Evolutionary conservation across 1,140 invertebrate genomes (phyloP), one percentile per base, ranked within the genome.

Genomic region (Drosophila punjabiensis): DNA sequence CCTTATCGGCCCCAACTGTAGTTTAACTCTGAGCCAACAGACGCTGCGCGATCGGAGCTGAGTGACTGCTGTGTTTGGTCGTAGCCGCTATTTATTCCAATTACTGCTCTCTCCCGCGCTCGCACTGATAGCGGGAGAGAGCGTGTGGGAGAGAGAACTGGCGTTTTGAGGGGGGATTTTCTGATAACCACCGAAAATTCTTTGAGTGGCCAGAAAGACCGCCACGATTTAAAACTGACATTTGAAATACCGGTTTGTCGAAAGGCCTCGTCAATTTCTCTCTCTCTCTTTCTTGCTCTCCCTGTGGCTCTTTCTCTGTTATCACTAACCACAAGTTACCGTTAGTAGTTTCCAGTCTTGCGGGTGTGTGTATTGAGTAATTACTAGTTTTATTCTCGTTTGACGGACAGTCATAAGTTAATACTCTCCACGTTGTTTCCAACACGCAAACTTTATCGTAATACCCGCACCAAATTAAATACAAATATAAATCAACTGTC

Each of bases 391-490:
- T 53, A 37, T 53, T 20, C 39, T 16, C 47, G 73, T 69, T 82
- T 88, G 75, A 90, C 41, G 55, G 50, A 74, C 86, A 77, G 79
- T 71, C 32, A 18, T 7, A 35, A 45, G 33, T 65, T 24, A 74
- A 37, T 67, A 64, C 61, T 50, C 43, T 9, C 37, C 52, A 86
- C 85, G 82, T 77, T 82, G 20, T 35, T 30, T 33, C 33, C 30
- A 70, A 61, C 85, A 89, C 85, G 85, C 85, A 89, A 53, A 58
- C 58, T 43, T 89, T 89, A 89, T 89, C 85, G 65, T 86, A 90
- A 89, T 71, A 62, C 79, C 76, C n/a, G 2, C 62, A 48, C n/a
- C 28, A 41, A 63, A 53, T 62, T 74, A 58, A 76, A 80, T 47
- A 56, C 33, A 16, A 56, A 56, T 67, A 62, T 65, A 66, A 35